Conservation (phyloP, 1,140 invertebrate species). For the Megalonaias nervosa region DNA sequence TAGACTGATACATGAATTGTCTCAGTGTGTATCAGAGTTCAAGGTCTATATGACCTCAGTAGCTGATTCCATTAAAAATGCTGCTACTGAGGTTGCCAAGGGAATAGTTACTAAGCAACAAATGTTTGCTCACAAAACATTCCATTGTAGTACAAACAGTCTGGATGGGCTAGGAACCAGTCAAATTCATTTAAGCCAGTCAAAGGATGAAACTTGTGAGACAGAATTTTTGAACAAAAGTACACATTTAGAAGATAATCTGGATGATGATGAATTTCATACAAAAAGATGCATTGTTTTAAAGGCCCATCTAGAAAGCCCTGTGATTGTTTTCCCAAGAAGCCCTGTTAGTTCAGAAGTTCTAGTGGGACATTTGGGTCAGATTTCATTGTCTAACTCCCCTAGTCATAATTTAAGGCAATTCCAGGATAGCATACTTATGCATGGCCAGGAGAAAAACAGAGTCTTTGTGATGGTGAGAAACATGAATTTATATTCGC, state of each 20-base stretch:
- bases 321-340: conserved; percentile 89
- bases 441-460: conserved; percentile 24
- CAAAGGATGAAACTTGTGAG: conserved; percentile 28
- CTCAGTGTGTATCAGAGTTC: conserved; percentile 84
- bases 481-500: conserved; percentile 91
- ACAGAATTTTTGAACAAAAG: conserved; percentile 21
- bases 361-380: conserved; percentile 93
- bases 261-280: not conserved
- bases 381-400: conserved; percentile 80
- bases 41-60: conserved; percentile 80
- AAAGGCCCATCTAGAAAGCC: conserved; percentile 87
- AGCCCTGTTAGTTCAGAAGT: conserved; percentile 85
- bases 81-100: conserved; percentile 94
- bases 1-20: conserved; percentile 86
- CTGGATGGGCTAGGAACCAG: conserved; percentile 22
- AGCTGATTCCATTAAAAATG: conserved; percentile 87
- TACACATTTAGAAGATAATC: conserved; percentile 4
- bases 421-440: conserved; percentile 16
- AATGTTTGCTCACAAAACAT: conserved; percentile 17
- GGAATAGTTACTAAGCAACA: conserved; percentile 79
- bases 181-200: conserved; percentile 20
- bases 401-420: conserved; percentile 17
- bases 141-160: conserved; percentile 35
- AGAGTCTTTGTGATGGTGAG: conserved; percentile 77
- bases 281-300: conserved; percentile 61